These are phyloP conservation scores for Hestina assimilis DNA, from an alignment of 1,140 invertebrate species.

Conservation along the genomic window DNA sequence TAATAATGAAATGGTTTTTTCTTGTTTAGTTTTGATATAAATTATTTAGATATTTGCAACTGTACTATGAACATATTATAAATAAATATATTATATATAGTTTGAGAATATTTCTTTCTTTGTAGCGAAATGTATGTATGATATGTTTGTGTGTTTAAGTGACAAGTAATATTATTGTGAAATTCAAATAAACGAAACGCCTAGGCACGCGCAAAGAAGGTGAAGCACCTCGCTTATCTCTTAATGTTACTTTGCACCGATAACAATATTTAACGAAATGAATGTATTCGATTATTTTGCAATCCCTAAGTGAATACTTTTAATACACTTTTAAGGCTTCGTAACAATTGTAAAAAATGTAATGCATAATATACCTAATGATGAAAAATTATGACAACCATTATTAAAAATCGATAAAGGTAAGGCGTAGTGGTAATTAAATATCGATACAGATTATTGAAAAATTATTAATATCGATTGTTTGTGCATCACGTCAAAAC, in stretches of 20 bases:
- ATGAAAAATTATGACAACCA: no score
- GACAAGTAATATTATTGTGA: neutral
- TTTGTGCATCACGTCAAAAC: no score
- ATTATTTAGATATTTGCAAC: neutral
- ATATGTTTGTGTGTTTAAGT: neutral
- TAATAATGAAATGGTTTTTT: neutral
- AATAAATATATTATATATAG: no score
- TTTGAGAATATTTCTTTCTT: neutral
- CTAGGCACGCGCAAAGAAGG: slow-evolving; percentile 11
- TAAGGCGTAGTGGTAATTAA: no score
- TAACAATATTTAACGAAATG: neutral
- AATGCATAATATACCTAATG: no score
- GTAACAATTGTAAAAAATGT: no score
- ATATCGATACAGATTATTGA: no score
- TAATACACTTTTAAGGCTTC: no score
- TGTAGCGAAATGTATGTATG: neutral
- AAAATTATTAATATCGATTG: no score
- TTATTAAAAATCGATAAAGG: no score
- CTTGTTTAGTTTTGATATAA: neutral
- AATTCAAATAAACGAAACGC: slow-evolving; percentile 5
- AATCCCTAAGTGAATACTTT: neutral
- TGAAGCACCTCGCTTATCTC: slow-evolving; percentile 20
- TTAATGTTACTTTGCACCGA: slow-evolving; percentile 14
- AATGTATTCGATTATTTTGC: neutral
- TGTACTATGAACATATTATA: no score